Base-by-base conservation (phyloP, 2,888 invertebrate genomes). In the Proisotoma minuta region DNA sequence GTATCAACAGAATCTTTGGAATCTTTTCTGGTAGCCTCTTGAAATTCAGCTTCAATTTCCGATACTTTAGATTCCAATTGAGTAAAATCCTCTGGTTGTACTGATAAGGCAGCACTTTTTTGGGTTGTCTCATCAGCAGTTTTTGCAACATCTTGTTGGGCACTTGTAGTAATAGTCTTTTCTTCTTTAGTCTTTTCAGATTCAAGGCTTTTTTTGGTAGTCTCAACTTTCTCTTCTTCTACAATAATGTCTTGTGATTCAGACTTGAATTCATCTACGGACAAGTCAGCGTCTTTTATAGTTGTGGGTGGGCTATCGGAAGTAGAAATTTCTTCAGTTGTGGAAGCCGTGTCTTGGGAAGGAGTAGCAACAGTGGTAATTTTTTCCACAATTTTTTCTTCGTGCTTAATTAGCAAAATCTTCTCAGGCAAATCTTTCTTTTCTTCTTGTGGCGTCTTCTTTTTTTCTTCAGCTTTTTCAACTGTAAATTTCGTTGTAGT, bases 371-470 rank as follows among this genome's bases (percentile, higher is more conserved):
- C 5, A 8, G 47, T 47, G 12, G 47, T 47, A 18, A 18, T 47
- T 10, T 10, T 47, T 18, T 47, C n/a, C 47, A n/a, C 47, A 47
- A 47, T 18, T 5, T 15, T 5, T 5, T 10, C 20, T 8, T 47
- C 47, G 5, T 47, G 5, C 20, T 47, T 47, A 47, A 47, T 5
- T n/a, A 47, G 5, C 20, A 47, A 5, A n/a, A 47, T 47, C 47
- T 47, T 47, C 34, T 71, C 71, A 5, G 68, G 65, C 49, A 63
- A 49, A 54, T 68, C 70, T 26, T 63, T 62, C 57, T 70, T 70
- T 52, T 70, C 69, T 1, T 57, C 48, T 15, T 65, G 63, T 1
- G 67, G 65, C 2, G 70, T 64, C 39, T 62, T 62, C 3, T 61
- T 59, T 22, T 52, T 49, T 34, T 34, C 8, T 10, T 34, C 34